These are phyloP conservation scores for Hanleya hanleyi DNA, from an alignment of 2,888 invertebrate genomes.

Conservation along the genomic window DNA sequence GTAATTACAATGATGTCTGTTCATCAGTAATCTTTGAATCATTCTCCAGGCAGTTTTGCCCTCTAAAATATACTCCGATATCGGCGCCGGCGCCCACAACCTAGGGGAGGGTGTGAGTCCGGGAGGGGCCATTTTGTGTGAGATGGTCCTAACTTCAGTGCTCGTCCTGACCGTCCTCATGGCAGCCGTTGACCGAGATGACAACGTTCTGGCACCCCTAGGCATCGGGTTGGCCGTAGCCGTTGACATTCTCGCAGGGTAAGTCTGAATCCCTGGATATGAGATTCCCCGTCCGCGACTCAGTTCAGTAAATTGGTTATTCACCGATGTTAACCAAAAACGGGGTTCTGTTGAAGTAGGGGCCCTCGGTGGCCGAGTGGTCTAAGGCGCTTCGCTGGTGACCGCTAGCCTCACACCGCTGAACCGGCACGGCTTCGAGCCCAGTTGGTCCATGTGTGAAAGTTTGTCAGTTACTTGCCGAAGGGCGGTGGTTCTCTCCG, in stretches of 20 bases:
- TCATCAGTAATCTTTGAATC: background rate
- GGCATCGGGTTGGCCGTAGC: slow-evolving; percentile 72
- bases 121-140: slow-evolving; percentile 55
- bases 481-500: too few species aligned
- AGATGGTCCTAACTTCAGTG: slow-evolving; percentile 52
- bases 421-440: too few species aligned
- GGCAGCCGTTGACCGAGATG: slow-evolving; percentile 69
- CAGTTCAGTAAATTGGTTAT: too few species aligned
- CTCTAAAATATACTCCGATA: background rate
- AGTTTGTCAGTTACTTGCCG: too few species aligned
- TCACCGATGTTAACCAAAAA: too few species aligned
- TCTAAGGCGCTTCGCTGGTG: too few species aligned
- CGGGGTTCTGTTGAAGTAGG: too few species aligned
- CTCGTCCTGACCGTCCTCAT: slow-evolving; percentile 71
- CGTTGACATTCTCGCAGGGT: slow-evolving; percentile 71
- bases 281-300: too few species aligned
- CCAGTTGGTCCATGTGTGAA: too few species aligned
- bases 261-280: too few species aligned
- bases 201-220: slow-evolving; percentile 66
- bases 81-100: slow-evolving; percentile 26
- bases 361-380: too few species aligned
- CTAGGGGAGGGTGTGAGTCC: slow-evolving; percentile 31
- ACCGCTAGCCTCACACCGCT: too few species aligned
- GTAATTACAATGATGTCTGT: background rate
- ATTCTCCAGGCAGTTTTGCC: slow-evolving; percentile 40